phyloP scores from a whole-genome alignment of 2,113 vertebrate genomes.

The Arothron firmamentum region DNA sequence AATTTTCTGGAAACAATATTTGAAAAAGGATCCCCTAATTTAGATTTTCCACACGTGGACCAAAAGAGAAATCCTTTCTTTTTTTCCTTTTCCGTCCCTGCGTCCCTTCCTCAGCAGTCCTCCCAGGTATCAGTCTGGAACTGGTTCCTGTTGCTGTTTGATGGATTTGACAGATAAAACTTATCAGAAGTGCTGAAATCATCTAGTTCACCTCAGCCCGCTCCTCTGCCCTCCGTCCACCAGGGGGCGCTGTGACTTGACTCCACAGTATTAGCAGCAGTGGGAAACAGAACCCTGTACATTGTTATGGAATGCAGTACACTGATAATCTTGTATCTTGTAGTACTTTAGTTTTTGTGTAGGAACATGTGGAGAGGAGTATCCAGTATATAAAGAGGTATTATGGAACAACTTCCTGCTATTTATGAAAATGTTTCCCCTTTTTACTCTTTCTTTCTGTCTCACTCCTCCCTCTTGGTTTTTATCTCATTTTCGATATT shows the following conservation, averaged over 20 bases:
- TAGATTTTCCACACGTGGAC: not conserved
- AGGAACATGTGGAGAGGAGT: conserved; percentile 70
- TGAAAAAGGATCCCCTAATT: not conserved
- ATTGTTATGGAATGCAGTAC: conserved; percentile 79
- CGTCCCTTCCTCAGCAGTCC: conserved; percentile 20
- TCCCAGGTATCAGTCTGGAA: conserved; percentile 72
- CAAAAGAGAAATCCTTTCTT: not conserved
- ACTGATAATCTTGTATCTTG: conserved; percentile 76
- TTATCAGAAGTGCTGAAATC: conserved; percentile 34
- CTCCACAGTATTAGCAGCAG: conserved; percentile 69
- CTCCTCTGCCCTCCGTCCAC: conserved; percentile 3
- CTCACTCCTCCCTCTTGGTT: conserved; percentile 44
- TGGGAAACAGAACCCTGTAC: conserved; percentile 59
- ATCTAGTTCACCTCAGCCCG: not conserved
- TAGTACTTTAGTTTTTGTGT: conserved; percentile 77
- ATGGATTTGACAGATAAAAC: conserved; percentile 10
- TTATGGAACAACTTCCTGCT: conserved; percentile 74
- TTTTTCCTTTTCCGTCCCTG: conserved; percentile 1
- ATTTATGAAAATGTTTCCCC: conserved; percentile 63
- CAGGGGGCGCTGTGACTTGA: conserved; percentile 42
- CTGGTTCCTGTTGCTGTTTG: conserved; percentile 58
- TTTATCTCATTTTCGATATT: conserved; percentile 63
- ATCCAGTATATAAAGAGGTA: conserved; percentile 75
- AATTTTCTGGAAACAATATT: no score
- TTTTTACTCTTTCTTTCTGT: conserved; percentile 20